Evolutionary conservation across 1,140 invertebrate genomes (phyloP), one percentile per base, ranked within the genome.

Genomic region (Daktulosphaira vitifoliae): DNA sequence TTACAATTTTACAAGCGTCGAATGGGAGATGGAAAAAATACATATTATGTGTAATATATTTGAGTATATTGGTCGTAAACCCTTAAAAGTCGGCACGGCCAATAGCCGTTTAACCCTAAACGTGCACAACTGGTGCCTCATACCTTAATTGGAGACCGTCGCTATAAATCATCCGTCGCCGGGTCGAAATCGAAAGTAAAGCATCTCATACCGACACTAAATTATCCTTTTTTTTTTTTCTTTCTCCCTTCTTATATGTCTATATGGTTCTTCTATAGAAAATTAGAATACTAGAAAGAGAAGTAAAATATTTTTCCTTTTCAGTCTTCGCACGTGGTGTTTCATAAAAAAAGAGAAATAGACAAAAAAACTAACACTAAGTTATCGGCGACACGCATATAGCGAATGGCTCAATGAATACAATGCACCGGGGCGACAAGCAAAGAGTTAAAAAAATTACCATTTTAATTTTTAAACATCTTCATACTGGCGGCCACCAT

Each of bases 381-480:
- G 44, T 20, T 1, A 16, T 16, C n/a, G n/a, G n/a, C n/a, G n/a
- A n/a, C 33, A 13, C 33, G 13, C 33, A 37, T n/a, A n/a, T n/a
- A n/a, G n/a, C n/a, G n/a, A n/a, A n/a, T n/a, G n/a, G 6, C 52
- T 39, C 22, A 56, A 56, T 38, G 42, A 44, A 56, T 56, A 56
- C 37, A 33, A 20, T 33, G 52, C n/a, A 29, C 13, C 18, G 33
- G 2, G 49, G 5, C 6, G 3, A 15, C 2, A 4, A 33, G 29
- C 5, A 33, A 5, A 33, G 29, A 33, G 29, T 33, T 5, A 51
- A 51, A 16, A 59, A 59, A 59, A 59, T 59, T 59, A 44, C 54
- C 54, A 46, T 59, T 59, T 59, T 42, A 59, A 59, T 44, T 59
- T 44, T 8, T 8, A 26, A 59, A 59, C 54, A 38, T 59, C 54